phyloP scores from a whole-genome alignment of 1,140 invertebrate genomes.

The Macrocentrus cingulum region DNA sequence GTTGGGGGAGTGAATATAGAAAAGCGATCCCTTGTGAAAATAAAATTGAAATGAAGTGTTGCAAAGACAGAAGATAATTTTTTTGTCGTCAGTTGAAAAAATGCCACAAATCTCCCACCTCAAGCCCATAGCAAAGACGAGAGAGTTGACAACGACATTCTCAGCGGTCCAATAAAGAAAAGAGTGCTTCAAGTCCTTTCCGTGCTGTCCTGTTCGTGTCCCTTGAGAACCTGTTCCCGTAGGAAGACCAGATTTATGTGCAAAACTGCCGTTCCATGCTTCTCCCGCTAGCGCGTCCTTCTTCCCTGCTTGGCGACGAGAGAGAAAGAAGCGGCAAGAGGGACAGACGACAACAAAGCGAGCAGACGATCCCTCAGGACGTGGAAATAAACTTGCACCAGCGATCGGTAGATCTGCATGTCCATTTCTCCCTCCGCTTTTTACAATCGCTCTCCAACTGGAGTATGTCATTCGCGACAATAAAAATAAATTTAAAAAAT shows the following conservation, averaged over 20 bases:
- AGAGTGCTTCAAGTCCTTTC: conserved; percentile 53
- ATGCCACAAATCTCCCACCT: conserved; percentile 23
- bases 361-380: conserved; percentile 53
- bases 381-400: conserved; percentile 51
- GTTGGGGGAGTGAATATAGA: no score
- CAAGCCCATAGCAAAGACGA: conserved; percentile 39
- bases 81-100: conserved; percentile 26
- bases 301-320: conserved; percentile 46
- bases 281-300: conserved; percentile 10
- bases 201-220: conserved; percentile 48
- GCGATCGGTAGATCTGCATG: conserved; percentile 44
- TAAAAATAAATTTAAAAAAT: conserved; percentile 1
- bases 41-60: conserved; percentile 12
- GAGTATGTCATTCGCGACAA: background rate
- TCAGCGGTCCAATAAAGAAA: conserved; percentile 58
- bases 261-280: conserved; percentile 53
- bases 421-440: conserved; percentile 9
- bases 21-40: background rate
- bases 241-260: conserved; percentile 59
- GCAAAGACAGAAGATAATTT: background rate
- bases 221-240: conserved; percentile 46
- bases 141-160: conserved; percentile 44
- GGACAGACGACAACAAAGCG: conserved; percentile 25
- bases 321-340: conserved; percentile 27
- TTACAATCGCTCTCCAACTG: background rate